Conservation (phyloP, 2,113 vertebrate genomes). For the Neolamprologus fasciatus region DNA sequence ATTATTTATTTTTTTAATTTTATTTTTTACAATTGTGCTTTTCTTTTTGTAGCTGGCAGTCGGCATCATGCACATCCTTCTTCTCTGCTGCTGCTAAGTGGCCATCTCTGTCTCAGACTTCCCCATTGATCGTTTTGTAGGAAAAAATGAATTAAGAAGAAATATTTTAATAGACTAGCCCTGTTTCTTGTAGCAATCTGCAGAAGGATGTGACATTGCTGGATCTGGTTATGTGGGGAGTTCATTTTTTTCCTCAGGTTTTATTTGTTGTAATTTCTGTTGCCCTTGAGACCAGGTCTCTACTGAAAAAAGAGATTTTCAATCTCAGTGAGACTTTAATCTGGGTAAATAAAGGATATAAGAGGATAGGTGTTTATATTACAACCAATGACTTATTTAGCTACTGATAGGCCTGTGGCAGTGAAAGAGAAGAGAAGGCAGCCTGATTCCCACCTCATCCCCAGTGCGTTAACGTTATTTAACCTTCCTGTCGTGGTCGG, state of each 20-base stretch:
- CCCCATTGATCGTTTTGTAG: not conserved
- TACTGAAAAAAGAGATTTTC: not conserved
- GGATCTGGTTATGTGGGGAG: not conserved
- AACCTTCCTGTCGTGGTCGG: fast-evolving
- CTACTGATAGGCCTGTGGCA: not conserved
- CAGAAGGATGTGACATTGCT: not conserved
- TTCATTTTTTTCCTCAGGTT: not conserved
- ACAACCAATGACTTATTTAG: not conserved
- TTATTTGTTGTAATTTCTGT: not conserved
- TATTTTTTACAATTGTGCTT: not conserved
- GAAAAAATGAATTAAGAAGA: not conserved
- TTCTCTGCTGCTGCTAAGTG: not conserved
- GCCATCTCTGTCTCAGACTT: not conserved
- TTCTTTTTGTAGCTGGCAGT: not conserved
- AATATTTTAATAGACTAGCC: fast-evolving
- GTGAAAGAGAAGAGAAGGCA: not conserved
- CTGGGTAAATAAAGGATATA: not conserved
- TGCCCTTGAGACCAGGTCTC: not conserved
- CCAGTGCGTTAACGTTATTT: fast-evolving
- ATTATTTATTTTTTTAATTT: not conserved
- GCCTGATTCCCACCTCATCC: not conserved
- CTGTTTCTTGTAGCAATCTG: not conserved
- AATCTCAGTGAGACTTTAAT: not conserved
- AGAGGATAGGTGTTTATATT: not conserved
- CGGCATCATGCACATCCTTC: not conserved